Evolutionary conservation across 1,140 invertebrate species (phyloP), one percentile per base, ranked within the genome.

Genomic region (Tachypleus tridentatus): DNA sequence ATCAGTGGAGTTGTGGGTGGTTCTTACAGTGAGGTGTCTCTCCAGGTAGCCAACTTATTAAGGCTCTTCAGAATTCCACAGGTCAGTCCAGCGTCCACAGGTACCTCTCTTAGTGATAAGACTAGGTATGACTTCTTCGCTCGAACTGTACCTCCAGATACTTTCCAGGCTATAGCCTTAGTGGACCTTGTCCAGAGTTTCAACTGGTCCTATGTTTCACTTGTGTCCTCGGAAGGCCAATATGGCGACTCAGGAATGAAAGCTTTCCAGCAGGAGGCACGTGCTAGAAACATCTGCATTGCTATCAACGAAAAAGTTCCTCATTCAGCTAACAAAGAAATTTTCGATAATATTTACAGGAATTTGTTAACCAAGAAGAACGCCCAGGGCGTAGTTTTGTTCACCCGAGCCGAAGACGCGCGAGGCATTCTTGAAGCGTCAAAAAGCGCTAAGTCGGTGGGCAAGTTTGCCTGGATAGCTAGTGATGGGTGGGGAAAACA

Each of bases 401-500:
- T 87, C 72, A 84, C 85, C 0, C 80, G 85, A 8, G 84, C 85
- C 3, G 84, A 85, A 69, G 84, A 87, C 68, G 84, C 84, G 0
- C 79, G 71, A 48, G 76, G 77, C 51, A 69, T 83, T 10, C 65
- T 83, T 29, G 64, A 72, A 49, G 75, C 78, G 3, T 74, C 80
- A 4, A 75, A 76, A 51, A 64, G 77, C 50, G 76, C 66, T 57
- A 48, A 29, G 29, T 29, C 51, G n/a, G 61, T 49, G 4, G 58
- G 64, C 9, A 49, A 56, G 4, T 73, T 73, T 56, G 69, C 66
- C 51, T 88, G 86, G 83, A 79, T 89, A 7, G 86, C 83, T 3
- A 86, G 85, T 67, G 87, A 89, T 72, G 86, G 86, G 3, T 89
- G 87, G 87, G 87, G 87, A 4, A 84, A 83, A 62, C 85, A 87